Base-by-base conservation (phyloP, 92 coral and sea anemone genomes). In the Anthopleura xanthogrammica region DNA sequence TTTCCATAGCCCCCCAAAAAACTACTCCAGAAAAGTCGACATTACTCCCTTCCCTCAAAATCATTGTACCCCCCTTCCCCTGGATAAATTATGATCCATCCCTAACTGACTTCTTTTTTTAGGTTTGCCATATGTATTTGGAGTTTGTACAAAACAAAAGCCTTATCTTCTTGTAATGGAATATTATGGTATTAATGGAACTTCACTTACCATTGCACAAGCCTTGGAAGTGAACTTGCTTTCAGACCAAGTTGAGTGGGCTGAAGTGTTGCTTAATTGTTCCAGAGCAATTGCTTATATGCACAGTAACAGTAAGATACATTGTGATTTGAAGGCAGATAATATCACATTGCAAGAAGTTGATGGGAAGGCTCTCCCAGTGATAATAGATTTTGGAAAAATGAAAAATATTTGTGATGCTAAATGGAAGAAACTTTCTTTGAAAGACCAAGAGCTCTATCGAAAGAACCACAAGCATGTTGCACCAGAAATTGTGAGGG, bases 261-360 rank as follows among this genome's bases (percentile, higher is more conserved):
- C 80, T 41, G 42, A 72, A 39, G 84, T 91, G 22, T 64, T 91
- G 41, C 60, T 52, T 1, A 75, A 86, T 56, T 82, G 88, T 77
- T 79, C 90, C 7, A 76, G 80, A 77, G 92, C 90, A 36, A 76
- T 91, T 10, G 65, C 68, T 3, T 83, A 62, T 22, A 79, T 88
- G 46, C 94, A 91, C 80, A 41, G 70, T 9, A 85, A 81, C 10
- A 79, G 75, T 9, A 41, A 81, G 58, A 85, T 91, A 12, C 88
- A 91, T 62, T 85, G 87, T 86, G 90, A 87, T 83, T 52, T 91
- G 10, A 91, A 88, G 87, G 92, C 87, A 13, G 90, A 88, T 48
- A 88, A 91, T 84, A 79, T 91, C 43, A 74, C 88, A 46, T 68
- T 88, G 13, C 71, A 54, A 22, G 78, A 88, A 22, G 79, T 17